A percentile compares a stretch with the other conserved stretches of the same genome.
Conservation (phyloP, 2,113 vertebrate genomes). For the Tachysurus fulvidraco region DNA sequence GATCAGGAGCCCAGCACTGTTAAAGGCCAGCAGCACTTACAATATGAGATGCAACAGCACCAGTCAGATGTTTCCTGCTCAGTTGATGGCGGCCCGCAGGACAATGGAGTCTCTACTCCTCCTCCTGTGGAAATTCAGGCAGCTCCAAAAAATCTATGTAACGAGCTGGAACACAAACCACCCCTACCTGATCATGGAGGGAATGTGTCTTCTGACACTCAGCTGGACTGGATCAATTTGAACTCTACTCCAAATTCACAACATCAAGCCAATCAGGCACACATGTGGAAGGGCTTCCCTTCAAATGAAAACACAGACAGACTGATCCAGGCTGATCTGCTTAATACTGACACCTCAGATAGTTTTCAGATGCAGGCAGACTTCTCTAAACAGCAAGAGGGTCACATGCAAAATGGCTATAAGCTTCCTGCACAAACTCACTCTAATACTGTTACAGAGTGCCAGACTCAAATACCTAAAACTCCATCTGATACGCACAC, state of each 20-base stretch:
- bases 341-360: conserved; percentile 67
- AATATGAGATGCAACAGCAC: conserved; percentile 60
- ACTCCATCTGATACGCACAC: conserved; percentile 43
- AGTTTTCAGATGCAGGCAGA: conserved; percentile 65
- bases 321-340: conserved; percentile 71
- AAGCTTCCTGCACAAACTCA: conserved; percentile 63
- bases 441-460: conserved; percentile 72
- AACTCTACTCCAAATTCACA: conserved; percentile 70
- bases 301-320: conserved; percentile 66
- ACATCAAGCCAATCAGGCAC: conserved; percentile 58
- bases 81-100: conserved; percentile 50
- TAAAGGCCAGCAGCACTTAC: conserved; percentile 53
- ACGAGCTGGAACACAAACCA: conserved; percentile 65
- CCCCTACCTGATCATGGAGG: conserved; percentile 53
- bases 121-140: conserved; percentile 46
- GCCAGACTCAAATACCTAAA: conserved; percentile 69
- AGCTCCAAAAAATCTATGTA: conserved; percentile 52
- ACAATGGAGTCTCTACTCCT: conserved; percentile 20
- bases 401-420: conserved; percentile 45
- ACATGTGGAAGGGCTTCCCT: conserved; percentile 71
- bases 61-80: conserved; percentile 48
- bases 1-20: conserved; percentile 48
- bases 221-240: conserved; percentile 80
- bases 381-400: conserved; percentile 65
- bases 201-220: conserved; percentile 61